phyloP scores from a whole-genome alignment of 37 sponge, comb jelly and placozoan species.

The Tethya wilhelma region DNA sequence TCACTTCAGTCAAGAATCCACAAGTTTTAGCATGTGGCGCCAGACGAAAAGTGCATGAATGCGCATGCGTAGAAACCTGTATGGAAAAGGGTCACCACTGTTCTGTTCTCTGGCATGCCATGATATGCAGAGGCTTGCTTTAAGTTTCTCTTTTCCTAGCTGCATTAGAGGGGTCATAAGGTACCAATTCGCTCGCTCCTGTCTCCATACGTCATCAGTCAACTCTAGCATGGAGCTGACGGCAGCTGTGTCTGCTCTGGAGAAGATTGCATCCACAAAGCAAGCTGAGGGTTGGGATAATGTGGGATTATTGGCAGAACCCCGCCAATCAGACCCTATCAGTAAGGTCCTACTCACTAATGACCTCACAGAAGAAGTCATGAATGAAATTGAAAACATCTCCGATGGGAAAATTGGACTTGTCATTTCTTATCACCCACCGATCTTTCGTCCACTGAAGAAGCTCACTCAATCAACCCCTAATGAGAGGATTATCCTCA shows the following conservation, averaged over 20 bases:
- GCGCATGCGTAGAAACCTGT: no score
- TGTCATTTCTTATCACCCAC: constrained; percentile 94
- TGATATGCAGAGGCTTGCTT: no score
- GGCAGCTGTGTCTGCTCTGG: constrained; percentile 51
- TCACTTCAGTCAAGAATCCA: no score
- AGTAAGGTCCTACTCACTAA: constrained; percentile 77
- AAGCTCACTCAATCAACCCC: constrained; percentile 72
- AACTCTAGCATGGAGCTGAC: constrained; percentile 67
- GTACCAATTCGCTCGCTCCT: background rate
- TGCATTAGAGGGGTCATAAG: no score
- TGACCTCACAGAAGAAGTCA: constrained; percentile 91
- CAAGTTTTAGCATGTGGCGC: no score
- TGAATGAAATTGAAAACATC: constrained; percentile 61
- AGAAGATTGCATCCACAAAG: constrained; percentile 65
- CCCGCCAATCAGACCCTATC: constrained; percentile 29
- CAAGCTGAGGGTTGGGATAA: constrained; percentile 94
- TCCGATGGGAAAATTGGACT: constrained; percentile 41
- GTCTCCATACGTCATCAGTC: constrained; percentile 5
- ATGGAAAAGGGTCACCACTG: no score
- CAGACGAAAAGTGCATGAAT: no score
- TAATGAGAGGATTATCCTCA: constrained; percentile 90
- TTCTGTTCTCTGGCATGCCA: no score
- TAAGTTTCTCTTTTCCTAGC: no score
- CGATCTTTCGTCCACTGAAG: constrained; percentile 88
- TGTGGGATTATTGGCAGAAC: constrained; percentile 91